A percentile compares a stretch with the other conserved stretches of the same genome.
Conservation (phyloP, 2,797 vertebrate genomes). For the Sciurus carolinensis region DNA sequence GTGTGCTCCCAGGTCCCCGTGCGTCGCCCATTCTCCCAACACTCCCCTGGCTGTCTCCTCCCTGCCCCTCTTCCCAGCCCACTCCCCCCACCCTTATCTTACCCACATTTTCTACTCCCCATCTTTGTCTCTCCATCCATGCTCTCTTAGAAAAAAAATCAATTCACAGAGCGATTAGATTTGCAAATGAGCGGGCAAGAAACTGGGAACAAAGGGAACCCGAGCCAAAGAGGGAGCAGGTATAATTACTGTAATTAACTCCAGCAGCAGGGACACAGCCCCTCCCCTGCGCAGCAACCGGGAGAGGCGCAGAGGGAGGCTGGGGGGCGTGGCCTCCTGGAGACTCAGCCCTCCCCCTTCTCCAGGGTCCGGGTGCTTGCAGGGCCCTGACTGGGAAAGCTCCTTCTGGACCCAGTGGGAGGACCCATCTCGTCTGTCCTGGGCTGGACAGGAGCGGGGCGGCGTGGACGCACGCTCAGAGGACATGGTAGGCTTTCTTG, state of each 20-base stretch:
- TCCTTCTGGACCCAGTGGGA: background rate
- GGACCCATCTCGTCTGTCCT: background rate
- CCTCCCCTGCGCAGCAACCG: conserved; percentile 22
- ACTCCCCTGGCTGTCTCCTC: background rate
- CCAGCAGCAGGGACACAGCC: conserved; percentile 90
- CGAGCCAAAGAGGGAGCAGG: conserved; percentile 88
- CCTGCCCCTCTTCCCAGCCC: background rate
- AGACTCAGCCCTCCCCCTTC: background rate
- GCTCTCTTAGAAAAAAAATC: conserved; percentile 86
- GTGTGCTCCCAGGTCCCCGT: too few species aligned
- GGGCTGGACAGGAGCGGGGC: background rate
- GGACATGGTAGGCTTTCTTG: background rate
- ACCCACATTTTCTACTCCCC: conserved; percentile 79
- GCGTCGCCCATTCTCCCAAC: background rate
- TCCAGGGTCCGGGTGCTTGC: background rate
- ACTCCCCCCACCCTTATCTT: conserved; percentile 68
- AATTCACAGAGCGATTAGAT: conserved; percentile 88
- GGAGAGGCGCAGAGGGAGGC: conserved; percentile 68
- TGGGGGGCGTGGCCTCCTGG: conserved; percentile 63
- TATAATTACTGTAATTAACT: conserved; percentile 95
- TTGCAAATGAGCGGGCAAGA: conserved; percentile 92
- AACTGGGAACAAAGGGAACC: conserved; percentile 90
- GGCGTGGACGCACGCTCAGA: background rate
- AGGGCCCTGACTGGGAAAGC: background rate
- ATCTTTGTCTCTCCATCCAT: conserved; percentile 81